Conservation (phyloP, 37 sponge, comb jelly and placozoan genomes). For the Hexactinellida sp. region DNA sequence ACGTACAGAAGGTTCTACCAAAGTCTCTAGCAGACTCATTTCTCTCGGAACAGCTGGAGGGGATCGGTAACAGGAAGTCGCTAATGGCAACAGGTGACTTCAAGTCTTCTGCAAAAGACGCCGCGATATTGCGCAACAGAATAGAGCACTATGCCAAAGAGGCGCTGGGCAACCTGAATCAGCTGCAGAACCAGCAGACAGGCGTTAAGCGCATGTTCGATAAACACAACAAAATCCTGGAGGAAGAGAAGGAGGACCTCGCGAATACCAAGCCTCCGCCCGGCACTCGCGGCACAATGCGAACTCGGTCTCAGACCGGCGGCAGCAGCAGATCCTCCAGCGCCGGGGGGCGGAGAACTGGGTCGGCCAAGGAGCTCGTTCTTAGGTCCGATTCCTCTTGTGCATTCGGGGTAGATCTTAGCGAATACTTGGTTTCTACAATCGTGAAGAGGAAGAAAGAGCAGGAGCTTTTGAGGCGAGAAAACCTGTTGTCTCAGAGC, state of each 20-base stretch:
- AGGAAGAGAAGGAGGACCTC: neutral
- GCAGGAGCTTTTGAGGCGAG: neutral
- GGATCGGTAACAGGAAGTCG: neutral
- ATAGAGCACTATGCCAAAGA: constrained; percentile 8
- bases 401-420: neutral
- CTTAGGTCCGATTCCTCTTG: neutral
- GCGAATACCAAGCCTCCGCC: neutral
- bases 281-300: neutral
- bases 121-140: neutral
- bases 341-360: neutral
- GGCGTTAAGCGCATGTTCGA: neutral
- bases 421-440: neutral
- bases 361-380: neutral
- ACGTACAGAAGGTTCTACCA: neutral
- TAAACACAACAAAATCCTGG: neutral
- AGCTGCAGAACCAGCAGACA: neutral
- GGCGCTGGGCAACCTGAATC: neutral
- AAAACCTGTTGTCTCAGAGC: neutral
- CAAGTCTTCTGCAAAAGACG: neutral
- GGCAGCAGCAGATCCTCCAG: neutral
- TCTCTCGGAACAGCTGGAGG: neutral
- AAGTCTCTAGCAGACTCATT: neutral
- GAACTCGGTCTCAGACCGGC: neutral
- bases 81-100: neutral
- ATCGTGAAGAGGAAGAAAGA: neutral